These are phyloP conservation scores for Atherix ibis DNA, from an alignment of 2,888 invertebrate genomes.

Conservation along the genomic window DNA sequence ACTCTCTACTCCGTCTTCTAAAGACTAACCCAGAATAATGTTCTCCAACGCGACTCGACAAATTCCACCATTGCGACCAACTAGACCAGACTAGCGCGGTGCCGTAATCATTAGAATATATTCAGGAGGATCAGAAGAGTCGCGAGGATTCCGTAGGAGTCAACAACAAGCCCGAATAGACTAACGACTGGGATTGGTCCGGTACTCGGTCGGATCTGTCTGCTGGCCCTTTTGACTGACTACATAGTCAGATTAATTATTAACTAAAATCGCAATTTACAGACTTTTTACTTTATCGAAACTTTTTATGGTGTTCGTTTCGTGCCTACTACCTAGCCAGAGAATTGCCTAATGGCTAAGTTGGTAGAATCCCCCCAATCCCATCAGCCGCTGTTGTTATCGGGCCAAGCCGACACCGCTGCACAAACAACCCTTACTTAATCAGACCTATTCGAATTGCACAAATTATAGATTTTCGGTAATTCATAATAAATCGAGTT, in stretches of 20 bases:
- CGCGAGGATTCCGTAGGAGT: no score
- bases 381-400: slow-evolving; percentile 1
- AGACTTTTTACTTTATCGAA: slow-evolving; percentile 11
- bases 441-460: slow-evolving; percentile 9
- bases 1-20: no score
- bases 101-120: no score
- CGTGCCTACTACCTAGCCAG: slow-evolving; percentile 10
- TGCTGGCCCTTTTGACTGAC: no score
- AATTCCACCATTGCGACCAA: no score
- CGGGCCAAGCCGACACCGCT: neutral
- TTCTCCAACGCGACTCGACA: no score
- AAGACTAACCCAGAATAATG: no score
- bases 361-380: slow-evolving; percentile 7
- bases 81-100: no score
- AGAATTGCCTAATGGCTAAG: slow-evolving; percentile 8
- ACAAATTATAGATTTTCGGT: slow-evolving; percentile 10
- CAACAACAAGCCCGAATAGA: no score
- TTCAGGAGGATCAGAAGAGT: no score
- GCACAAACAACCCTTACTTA: neutral
- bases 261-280: slow-evolving; percentile 10
- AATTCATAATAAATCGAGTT: slow-evolving; percentile 11
- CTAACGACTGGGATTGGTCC: neutral
- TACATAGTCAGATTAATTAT: slow-evolving; percentile 9
- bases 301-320: slow-evolving; percentile 10
- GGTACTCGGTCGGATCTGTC: neutral